Conservation (phyloP, 2,113 vertebrate species). For the Dryoscopus gambensis region DNA sequence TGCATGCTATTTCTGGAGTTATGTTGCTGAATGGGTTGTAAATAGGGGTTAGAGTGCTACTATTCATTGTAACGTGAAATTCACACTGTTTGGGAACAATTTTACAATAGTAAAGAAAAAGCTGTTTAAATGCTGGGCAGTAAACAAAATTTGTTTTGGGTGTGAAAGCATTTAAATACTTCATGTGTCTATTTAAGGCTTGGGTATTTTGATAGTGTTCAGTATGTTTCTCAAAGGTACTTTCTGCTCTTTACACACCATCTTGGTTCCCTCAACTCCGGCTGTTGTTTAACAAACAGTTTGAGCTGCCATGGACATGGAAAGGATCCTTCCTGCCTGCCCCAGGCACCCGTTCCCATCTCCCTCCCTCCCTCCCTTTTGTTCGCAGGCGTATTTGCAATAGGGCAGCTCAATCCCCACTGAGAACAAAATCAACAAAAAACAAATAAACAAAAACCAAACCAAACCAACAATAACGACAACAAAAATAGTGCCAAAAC, state of each 20-base stretch:
- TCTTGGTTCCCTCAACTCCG: slow-evolving; percentile 51
- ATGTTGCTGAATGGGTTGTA: slow-evolving; percentile 38
- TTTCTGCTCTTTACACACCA: slow-evolving; percentile 56
- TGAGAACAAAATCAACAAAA: background rate
- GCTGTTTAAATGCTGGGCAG: slow-evolving; percentile 57
- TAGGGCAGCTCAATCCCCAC: background rate
- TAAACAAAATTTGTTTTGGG: slow-evolving; percentile 56
- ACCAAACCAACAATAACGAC: background rate
- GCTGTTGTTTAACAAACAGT: slow-evolving; percentile 59
- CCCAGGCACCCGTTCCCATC: background rate
- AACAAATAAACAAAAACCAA: background rate
- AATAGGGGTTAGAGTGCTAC: slow-evolving; percentile 46
- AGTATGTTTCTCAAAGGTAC: slow-evolving; percentile 48
- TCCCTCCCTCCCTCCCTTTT: slow-evolving; percentile 23
- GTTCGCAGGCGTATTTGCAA: background rate
- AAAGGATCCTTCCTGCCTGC: slow-evolving; percentile 14
- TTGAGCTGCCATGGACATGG: slow-evolving; percentile 32
- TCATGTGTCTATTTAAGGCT: slow-evolving; percentile 50
- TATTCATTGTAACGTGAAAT: slow-evolving; percentile 46
- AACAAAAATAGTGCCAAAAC: background rate
- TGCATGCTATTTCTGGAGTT: slow-evolving; percentile 15
- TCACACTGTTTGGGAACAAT: slow-evolving; percentile 57
- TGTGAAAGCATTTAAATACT: slow-evolving; percentile 61
- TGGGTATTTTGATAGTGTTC: slow-evolving; percentile 43
- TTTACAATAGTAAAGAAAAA: slow-evolving; percentile 49